Conservation (phyloP, 2,797 vertebrate species). For the Gouania willdenowi region DNA sequence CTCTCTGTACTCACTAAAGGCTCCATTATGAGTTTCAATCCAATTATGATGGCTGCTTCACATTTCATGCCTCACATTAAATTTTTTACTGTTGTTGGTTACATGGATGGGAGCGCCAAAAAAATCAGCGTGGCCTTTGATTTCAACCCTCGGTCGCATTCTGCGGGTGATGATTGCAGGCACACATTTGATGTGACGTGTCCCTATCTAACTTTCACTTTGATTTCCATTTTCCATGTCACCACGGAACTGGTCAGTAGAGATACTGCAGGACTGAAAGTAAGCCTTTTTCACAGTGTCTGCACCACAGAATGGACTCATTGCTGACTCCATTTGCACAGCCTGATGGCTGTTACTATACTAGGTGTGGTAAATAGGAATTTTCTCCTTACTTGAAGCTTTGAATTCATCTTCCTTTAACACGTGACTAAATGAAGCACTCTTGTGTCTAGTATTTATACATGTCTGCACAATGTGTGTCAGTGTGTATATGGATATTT, state of each 20-base stretch:
- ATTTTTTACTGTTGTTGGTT: slow-evolving; percentile 55
- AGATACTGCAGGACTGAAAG: slow-evolving; percentile 18
- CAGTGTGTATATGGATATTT: slow-evolving; percentile 3
- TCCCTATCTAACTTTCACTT: slow-evolving; percentile 48
- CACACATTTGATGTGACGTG: slow-evolving; percentile 50
- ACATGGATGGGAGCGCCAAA: slow-evolving; percentile 35
- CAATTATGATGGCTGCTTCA: slow-evolving; percentile 61
- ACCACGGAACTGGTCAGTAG: slow-evolving; percentile 25
- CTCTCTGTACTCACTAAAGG: slow-evolving; percentile 37
- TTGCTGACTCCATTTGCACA: slow-evolving; percentile 22
- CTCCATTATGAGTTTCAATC: slow-evolving; percentile 47
- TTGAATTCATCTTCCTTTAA: slow-evolving; percentile 61
- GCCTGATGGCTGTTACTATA: slow-evolving; percentile 44
- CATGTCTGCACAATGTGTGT: slow-evolving; percentile 11
- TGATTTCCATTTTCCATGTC: slow-evolving; percentile 50
- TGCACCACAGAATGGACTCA: slow-evolving; percentile 6
- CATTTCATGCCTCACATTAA: slow-evolving; percentile 63
- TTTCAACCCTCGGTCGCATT: slow-evolving; percentile 42
- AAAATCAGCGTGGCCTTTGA: slow-evolving; percentile 52
- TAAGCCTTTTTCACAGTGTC: slow-evolving; percentile 27
- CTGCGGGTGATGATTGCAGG: slow-evolving; percentile 35
- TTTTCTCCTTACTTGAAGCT: slow-evolving; percentile 38
- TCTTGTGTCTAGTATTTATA: slow-evolving; percentile 26
- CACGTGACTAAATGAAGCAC: slow-evolving; percentile 55
- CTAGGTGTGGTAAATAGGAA: slow-evolving; percentile 59